Conservation (phyloP, 2,113 vertebrate genomes). For the Physeter macrocephalus region DNA sequence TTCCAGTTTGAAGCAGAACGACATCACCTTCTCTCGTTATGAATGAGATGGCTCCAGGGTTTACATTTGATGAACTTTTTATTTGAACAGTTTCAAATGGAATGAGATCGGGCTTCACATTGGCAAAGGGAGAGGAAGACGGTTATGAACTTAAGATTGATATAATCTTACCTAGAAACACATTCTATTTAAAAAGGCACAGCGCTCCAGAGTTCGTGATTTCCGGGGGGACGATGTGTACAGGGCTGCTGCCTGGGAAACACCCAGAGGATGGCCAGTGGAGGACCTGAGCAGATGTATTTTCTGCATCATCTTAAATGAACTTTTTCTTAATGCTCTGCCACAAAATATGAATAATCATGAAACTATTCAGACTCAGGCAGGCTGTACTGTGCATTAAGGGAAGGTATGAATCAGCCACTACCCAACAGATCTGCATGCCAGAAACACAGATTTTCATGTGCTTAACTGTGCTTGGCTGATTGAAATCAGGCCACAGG, state of each 20-base stretch:
- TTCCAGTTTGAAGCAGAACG: not conserved
- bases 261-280: not conserved
- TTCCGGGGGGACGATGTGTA: not conserved
- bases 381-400: no score
- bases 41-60: not conserved
- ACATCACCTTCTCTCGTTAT: not conserved
- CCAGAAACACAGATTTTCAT: not conserved
- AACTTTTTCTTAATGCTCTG: not conserved
- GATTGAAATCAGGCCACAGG: not conserved
- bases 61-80: not conserved
- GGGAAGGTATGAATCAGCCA: not conserved
- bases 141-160: not conserved
- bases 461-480: not conserved
- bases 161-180: not conserved
- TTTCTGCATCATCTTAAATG: not conserved
- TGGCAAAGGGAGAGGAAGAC: not conserved
- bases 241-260: not conserved
- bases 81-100: not conserved
- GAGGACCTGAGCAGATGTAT: not conserved
- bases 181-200: not conserved
- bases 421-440: not conserved
- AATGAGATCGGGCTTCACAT: not conserved
- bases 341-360: not conserved
- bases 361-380: not conserved
- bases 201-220: not conserved